Evolutionary conservation across 2,888 invertebrate species (phyloP).

Genomic region (Halocaridina rubra): DNA sequence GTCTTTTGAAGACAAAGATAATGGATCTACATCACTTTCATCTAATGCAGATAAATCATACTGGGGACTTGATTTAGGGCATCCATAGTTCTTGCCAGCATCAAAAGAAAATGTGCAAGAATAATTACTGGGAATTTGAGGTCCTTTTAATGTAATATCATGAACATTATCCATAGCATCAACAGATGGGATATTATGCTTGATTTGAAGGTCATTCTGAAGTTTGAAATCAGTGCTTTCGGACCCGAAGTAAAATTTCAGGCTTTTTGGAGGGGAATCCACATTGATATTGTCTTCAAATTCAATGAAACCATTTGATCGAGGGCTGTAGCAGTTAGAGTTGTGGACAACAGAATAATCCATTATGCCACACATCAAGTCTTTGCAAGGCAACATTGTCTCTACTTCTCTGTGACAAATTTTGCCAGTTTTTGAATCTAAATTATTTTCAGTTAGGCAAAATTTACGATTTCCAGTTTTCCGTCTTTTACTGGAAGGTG

Average conservation of each 20-base stretch:
- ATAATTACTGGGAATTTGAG: background rate
- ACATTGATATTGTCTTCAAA: background rate
- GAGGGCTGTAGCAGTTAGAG: conserved; percentile 12
- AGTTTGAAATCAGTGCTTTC: background rate
- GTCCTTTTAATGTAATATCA: background rate
- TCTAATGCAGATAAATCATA: background rate
- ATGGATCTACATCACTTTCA: background rate
- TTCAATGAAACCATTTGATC: conserved; percentile 20
- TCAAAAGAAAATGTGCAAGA: background rate
- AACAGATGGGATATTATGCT: background rate
- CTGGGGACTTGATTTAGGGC: conserved; percentile 39
- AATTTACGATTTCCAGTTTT: too few relatives aligned
- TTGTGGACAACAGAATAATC: conserved; percentile 45
- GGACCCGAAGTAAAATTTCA: conserved; percentile 5
- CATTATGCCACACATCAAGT: conserved; percentile 38
- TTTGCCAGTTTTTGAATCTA: background rate
- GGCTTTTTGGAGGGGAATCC: background rate
- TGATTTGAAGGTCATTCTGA: background rate
- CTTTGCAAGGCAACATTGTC: background rate
- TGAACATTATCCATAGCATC: background rate
- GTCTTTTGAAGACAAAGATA: background rate
- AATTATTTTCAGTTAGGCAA: background rate
- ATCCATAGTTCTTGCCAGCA: conserved; percentile 11
- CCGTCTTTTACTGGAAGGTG: background rate
- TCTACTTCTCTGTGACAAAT: background rate